Conservation (phyloP, 2,113 vertebrate species). For the Mus pahari region DNA sequence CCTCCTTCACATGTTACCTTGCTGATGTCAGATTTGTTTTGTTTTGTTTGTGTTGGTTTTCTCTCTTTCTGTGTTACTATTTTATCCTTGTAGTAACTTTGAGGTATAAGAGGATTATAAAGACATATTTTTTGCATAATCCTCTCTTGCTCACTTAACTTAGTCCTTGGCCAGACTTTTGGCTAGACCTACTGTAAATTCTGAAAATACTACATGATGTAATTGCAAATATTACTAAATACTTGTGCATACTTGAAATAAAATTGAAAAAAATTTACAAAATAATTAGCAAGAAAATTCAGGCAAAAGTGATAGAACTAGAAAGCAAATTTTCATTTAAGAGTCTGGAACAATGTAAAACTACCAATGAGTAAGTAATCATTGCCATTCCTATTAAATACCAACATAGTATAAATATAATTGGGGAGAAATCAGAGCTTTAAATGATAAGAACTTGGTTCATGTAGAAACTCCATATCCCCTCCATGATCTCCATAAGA, state of each 20-base stretch:
- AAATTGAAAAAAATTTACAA: background rate
- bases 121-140: background rate
- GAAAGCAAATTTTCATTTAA: constrained; percentile 57
- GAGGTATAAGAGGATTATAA: background rate
- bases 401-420: background rate
- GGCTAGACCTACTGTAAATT: background rate
- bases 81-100: background rate
- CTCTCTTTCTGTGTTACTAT: background rate
- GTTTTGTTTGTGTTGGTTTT: background rate
- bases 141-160: background rate
- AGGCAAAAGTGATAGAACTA: background rate
- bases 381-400: constrained; percentile 9
- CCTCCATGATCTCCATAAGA: background rate
- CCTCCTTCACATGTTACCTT: background rate
- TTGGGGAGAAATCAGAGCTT: background rate
- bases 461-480: background rate
- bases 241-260: background rate
- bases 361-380: background rate
- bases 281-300: constrained; percentile 37
- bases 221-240: background rate
- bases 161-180: background rate
- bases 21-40: background rate
- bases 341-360: constrained; percentile 29
- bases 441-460: background rate
- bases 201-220: background rate